Evolutionary conservation across 2,888 invertebrate genomes (phyloP).

Genomic region (Pristionchus exspectatus): DNA sequence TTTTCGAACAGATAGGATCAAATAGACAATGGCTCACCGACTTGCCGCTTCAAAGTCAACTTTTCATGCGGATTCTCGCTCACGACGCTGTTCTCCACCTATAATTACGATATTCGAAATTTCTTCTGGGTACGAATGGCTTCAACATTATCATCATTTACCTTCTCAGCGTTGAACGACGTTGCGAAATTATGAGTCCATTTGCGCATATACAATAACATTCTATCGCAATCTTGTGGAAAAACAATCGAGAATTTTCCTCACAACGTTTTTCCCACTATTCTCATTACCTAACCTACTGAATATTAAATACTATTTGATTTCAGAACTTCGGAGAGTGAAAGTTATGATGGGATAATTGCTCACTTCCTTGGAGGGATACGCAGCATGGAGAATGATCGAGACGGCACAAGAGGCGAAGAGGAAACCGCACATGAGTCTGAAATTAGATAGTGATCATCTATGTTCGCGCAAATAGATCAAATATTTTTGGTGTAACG

Average conservation of each 20-base stretch:
- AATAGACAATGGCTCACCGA: no score
- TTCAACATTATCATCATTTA: neutral
- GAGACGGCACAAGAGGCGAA: neutral
- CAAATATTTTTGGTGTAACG: no score
- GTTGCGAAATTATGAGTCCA: neutral
- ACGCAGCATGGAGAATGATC: neutral
- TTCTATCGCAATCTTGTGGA: no score
- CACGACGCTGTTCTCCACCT: constrained; percentile 14
- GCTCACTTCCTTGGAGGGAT: neutral
- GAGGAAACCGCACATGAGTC: neutral
- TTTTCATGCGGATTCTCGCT: constrained; percentile 43
- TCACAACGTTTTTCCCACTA: no score
- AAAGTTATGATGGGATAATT: neutral
- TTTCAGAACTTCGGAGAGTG: no score
- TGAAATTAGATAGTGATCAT: neutral
- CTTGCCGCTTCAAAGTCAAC: neutral
- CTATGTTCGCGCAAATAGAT: no score
- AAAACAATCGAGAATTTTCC: neutral
- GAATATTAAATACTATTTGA: no score
- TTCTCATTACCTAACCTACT: no score
- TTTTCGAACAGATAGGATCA: no score
- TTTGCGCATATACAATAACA: no score
- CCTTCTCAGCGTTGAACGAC: no score
- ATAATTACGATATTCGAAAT: neutral
- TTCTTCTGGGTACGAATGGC: no score